A percentile compares a stretch with the other conserved stretches of the same genome.
Conservation (phyloP, 2,888 invertebrate species). For the Hyposoter dolosus region DNA sequence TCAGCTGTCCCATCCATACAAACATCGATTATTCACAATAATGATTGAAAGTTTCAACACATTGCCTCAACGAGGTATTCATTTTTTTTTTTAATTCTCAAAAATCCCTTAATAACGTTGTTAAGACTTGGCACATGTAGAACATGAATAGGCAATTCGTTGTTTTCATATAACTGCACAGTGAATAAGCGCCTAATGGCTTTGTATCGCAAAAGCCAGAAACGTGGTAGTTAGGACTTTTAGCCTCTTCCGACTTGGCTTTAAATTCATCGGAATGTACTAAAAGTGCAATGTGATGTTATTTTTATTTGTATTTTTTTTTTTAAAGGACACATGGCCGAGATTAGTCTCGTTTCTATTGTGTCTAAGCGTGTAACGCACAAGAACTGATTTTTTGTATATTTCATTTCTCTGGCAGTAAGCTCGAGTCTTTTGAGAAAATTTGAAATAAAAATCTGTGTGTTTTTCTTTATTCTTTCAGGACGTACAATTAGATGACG, state of each 20-base stretch:
- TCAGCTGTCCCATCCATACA: background rate
- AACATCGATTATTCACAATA: background rate
- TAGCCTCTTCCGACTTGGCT: conserved; percentile 77
- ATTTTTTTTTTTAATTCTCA: background rate
- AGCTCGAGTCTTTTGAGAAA: conserved; percentile 10
- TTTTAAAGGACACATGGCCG: conserved; percentile 52
- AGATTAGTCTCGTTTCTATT: conserved; percentile 53
- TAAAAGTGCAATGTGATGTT: conserved; percentile 75
- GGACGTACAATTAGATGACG: background rate
- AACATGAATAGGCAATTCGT: background rate
- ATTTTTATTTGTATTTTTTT: conserved; percentile 27
- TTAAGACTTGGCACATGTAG: background rate
- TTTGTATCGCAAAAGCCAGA: conserved; percentile 45
- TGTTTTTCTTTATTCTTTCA: background rate
- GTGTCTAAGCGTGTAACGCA: conserved; percentile 76
- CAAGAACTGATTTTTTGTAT: conserved; percentile 74
- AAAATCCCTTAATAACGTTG: background rate
- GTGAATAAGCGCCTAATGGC: conserved; percentile 60
- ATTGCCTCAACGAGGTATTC: background rate
- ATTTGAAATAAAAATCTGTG: background rate
- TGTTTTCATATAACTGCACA: conserved; percentile 46
- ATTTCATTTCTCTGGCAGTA: conserved; percentile 19
- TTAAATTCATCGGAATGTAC: conserved; percentile 76
- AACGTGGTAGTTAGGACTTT: conserved; percentile 68
- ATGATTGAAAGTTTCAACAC: background rate